phyloP scores from a whole-genome alignment of 2,888 invertebrate species.

The Punctoribates punctum region DNA sequence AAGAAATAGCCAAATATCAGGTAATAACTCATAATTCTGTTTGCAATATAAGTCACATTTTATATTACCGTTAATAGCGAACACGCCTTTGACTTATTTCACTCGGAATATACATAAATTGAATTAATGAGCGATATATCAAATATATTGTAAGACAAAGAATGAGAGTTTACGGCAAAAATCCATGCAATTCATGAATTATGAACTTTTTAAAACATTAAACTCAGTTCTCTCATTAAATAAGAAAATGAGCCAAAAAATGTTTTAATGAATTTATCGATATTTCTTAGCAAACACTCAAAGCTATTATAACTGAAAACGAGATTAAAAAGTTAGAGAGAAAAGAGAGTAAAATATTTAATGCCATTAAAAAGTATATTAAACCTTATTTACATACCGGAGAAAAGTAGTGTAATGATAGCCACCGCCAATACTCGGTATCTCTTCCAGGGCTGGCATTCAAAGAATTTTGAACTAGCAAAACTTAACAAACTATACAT shows the following conservation, averaged over 20 bases:
- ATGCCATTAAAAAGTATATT: conserved; percentile 1
- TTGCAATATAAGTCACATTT: conserved; percentile 14
- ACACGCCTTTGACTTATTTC: conserved; percentile 21
- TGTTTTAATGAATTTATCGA: neutral
- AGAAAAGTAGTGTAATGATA: neutral
- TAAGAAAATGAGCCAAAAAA: neutral
- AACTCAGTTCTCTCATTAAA: neutral
- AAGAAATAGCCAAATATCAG: conserved; percentile 6
- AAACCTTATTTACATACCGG: neutral
- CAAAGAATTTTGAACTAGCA: neutral
- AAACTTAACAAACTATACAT: conserved; percentile 19
- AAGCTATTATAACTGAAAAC: neutral
- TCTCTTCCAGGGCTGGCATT: neutral
- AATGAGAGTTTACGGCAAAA: conserved; percentile 7
- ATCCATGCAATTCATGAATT: neutral
- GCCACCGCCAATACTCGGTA: neutral
- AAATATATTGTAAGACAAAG: neutral
- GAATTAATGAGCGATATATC: conserved; percentile 22
- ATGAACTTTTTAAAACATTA: neutral
- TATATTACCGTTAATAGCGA: conserved; percentile 23
- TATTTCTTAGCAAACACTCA: neutral
- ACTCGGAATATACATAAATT: conserved; percentile 11
- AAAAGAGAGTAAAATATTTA: neutral
- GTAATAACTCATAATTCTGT: conserved; percentile 14
- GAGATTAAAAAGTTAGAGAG: neutral